Conservation (phyloP, 2,797 vertebrate genomes). For the Varecia variegata region DNA sequence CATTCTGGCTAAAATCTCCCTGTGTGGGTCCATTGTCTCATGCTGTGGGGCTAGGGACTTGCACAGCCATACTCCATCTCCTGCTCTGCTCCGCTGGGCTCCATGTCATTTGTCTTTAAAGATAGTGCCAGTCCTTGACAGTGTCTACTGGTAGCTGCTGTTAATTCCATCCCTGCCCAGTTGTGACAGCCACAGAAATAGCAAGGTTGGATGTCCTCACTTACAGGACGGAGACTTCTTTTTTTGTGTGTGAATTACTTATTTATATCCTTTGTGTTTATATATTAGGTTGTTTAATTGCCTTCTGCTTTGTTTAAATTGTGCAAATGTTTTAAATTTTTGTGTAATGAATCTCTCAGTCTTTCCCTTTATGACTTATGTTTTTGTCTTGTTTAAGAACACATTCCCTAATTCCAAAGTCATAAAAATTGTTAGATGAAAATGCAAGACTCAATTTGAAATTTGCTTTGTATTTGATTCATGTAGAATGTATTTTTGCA, state of each 20-base stretch:
- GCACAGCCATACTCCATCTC: neutral
- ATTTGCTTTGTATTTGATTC: conserved; percentile 11
- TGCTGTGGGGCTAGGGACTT: neutral
- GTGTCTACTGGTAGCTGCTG: too few relatives aligned
- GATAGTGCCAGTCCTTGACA: neutral
- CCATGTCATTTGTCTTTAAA: neutral
- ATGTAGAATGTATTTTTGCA: neutral
- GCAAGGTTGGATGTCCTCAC: neutral
- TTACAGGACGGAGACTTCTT: neutral
- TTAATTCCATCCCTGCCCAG: neutral
- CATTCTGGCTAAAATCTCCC: neutral
- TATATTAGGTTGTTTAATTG: neutral
- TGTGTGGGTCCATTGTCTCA: neutral
- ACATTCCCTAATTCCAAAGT: neutral
- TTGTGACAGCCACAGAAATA: neutral
- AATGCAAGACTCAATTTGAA: neutral
- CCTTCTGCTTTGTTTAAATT: conserved; percentile 6
- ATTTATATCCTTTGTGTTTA: neutral
- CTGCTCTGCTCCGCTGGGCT: neutral
- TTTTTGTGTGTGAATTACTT: neutral
- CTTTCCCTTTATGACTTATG: conserved; percentile 15
- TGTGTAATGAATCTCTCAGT: neutral
- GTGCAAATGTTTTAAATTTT: conserved; percentile 18
- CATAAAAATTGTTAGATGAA: conserved; percentile 31
- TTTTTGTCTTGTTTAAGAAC: conserved; percentile 4